These are phyloP conservation scores for Colletes collaris DNA, from an alignment of 2,888 invertebrate genomes.

Conservation along the genomic window DNA sequence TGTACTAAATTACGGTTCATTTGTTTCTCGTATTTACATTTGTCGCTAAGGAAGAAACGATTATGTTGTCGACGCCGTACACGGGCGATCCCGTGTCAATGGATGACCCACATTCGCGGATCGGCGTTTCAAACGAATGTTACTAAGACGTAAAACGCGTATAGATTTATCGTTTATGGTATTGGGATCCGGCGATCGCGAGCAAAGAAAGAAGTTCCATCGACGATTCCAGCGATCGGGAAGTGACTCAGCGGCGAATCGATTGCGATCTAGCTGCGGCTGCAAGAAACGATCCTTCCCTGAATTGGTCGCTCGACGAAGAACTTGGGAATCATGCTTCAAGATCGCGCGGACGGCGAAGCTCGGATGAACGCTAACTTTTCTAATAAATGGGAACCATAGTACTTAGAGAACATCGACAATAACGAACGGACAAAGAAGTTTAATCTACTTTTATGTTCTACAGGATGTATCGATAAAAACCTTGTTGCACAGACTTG, in stretches of 20 bases:
- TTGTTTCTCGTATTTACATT: conserved; percentile 14
- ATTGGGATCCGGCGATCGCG: background rate
- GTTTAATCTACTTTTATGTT: too few species aligned
- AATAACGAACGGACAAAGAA: too few species aligned
- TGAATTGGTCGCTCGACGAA: conserved; percentile 28
- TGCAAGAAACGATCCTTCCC: conserved; percentile 31
- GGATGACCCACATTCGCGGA: conserved; percentile 33
- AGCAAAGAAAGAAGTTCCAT: conserved; percentile 6
- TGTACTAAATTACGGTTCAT: too few species aligned
- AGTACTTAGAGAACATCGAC: background rate
- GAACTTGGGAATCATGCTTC: conserved; percentile 22
- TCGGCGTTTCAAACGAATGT: background rate
- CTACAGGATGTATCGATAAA: too few species aligned
- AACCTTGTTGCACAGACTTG: too few species aligned
- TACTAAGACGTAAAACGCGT: background rate
- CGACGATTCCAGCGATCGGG: conserved; percentile 28
- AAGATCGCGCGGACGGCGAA: background rate
- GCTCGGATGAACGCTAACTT: background rate
- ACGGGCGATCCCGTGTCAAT: background rate
- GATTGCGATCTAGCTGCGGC: conserved; percentile 25
- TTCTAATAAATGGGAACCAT: conserved; percentile 19
- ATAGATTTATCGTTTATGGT: conserved; percentile 30
- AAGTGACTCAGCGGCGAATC: conserved; percentile 38
- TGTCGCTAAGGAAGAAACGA: conserved; percentile 16
- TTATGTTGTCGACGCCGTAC: conserved; percentile 8